Evolutionary conservation across 2,888 invertebrate genomes (phyloP).

Genomic region (Aquatica leii): DNA sequence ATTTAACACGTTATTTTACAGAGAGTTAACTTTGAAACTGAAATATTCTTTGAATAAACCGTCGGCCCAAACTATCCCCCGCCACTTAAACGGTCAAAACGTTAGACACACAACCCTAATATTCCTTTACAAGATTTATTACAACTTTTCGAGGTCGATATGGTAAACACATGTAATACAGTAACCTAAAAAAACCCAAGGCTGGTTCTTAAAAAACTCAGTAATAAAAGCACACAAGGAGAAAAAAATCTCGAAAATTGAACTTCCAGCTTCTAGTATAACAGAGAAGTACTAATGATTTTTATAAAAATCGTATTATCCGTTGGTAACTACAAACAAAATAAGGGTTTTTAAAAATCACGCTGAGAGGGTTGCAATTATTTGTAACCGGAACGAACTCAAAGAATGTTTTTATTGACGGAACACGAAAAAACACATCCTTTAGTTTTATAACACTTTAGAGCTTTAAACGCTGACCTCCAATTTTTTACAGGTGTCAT

Average conservation of each 20-base stretch:
- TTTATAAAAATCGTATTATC: too few species aligned
- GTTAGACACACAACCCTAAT: slow-evolving; percentile 56
- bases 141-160: slow-evolving; percentile 51
- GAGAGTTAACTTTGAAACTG: slow-evolving; percentile 14
- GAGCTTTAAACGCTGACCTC: slow-evolving; percentile 17
- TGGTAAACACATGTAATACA: slow-evolving; percentile 51
- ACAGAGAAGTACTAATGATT: too few species aligned
- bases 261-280: too few species aligned
- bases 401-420: slow-evolving; percentile 14
- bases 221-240: too few species aligned
- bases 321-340: slow-evolving; percentile 25
- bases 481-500: slow-evolving; percentile 12
- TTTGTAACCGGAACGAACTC: slow-evolving; percentile 13
- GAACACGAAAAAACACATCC: slow-evolving; percentile 17
- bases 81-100: slow-evolving; percentile 49
- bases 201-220: too few species aligned
- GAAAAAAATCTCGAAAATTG: too few species aligned
- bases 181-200: slow-evolving; percentile 20
- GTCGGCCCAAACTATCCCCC: slow-evolving; percentile 41
- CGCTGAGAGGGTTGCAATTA: slow-evolving; percentile 22
- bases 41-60: slow-evolving; percentile 29
- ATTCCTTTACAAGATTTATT: slow-evolving; percentile 50
- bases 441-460: slow-evolving; percentile 33
- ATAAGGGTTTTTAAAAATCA: slow-evolving; percentile 22
- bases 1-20: neutral